Base-by-base conservation (phyloP, 2,888 invertebrate genomes). In the Sinopyrophorus schimmeli region DNA sequence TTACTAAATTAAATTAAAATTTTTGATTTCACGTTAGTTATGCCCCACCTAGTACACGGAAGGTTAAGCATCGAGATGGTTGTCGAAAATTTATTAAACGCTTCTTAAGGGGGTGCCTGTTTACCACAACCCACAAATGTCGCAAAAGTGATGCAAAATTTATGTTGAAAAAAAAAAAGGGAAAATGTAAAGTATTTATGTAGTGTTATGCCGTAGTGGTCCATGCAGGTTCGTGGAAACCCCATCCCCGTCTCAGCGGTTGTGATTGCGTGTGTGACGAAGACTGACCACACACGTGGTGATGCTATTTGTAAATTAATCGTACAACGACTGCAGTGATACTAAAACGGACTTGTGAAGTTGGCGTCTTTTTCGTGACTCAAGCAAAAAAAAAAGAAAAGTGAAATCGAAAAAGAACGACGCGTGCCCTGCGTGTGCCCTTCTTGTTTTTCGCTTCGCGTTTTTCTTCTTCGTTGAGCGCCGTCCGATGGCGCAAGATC, bases 221-320 rank as follows among this genome's bases (percentile, higher is more conserved):
- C 16, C 21, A 30, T 23, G 34, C 32, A 35, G 32, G 44, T 38
- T 38, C 20, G 34, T 49, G 30, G 31, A 40, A 48, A 30, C 31
- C 39, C 30, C 27, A 38, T 47, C 35, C 18, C 31, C 42, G 41
- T 48, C 43, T 37, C 48, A 38, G 49, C 43, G 59, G 59, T 59
- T 59, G 59, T 59, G 59, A 59, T 53, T 55, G 57, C 57, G 55
- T 53, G 55, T 57, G 57, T 42, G 40, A 43, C 40, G 47, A 21
- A 34, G 15, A 51, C 38, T 44, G 47, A 38, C 53, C 42, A 52
- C 51, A 54, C 56, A 48, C 53, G 51, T 32, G 32, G 53, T 54
- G 53, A 57, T 55, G 48, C 52, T 57, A 47, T 42, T 55, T 48
- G 39, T 55, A 52, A 50, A 50, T 55, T 57, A 48, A 54, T 31